Evolutionary conservation across 2,888 invertebrate species (phyloP), one percentile per base, ranked within the genome.

Genomic region (Vesta saturnalis): DNA sequence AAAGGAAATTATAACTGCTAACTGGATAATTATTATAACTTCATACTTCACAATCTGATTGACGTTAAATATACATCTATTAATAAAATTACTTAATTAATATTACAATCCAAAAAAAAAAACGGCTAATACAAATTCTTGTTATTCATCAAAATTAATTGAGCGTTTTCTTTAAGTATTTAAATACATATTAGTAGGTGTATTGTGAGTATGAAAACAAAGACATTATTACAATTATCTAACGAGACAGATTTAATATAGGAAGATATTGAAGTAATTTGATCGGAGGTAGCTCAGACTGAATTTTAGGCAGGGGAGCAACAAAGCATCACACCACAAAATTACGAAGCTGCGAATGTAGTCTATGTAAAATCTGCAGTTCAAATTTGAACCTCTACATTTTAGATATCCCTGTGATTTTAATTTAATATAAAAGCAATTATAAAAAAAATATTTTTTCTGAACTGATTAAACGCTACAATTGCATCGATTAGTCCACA

Each of bases 301-400:
- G 71, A 65, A 60, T 69, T 56, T 64, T 64, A 52, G 52, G 64
- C 65, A 68, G 65, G 67, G 70, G 70, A 62, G 65, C 74, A 71
- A 77, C 77, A 77, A 77, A 73, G 76, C 74, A 72, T 75, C 75
- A 74, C 77, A 76, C 77, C 77, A 77, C 74, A 71, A 75, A 76
- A 75, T 77, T 76, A 76, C 71, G 66, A 74, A 76, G 74, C 76
- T 74, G 76, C 74, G 73, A 76, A 74, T 77, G 70, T 64, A 65
- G 71, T 64, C 69, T 73, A 76, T 64, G 58, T 64, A 57, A 66
- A 75, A 70, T 75, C 61, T 75, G 73, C 73, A 75, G 73, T 74
- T 16, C 46, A 21, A 30, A 60, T 4, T n/a, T 18, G 19, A 19
- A 47, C 23, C 23, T 23, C 23, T 23, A 23, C 8, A 23, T 23